Percentiles rank a stretch among this genome's conserved stretches.
These are phyloP conservation scores for Anguilla marmorata DNA, from an alignment of 2,797 vertebrate genomes.

Conservation along the genomic window DNA sequence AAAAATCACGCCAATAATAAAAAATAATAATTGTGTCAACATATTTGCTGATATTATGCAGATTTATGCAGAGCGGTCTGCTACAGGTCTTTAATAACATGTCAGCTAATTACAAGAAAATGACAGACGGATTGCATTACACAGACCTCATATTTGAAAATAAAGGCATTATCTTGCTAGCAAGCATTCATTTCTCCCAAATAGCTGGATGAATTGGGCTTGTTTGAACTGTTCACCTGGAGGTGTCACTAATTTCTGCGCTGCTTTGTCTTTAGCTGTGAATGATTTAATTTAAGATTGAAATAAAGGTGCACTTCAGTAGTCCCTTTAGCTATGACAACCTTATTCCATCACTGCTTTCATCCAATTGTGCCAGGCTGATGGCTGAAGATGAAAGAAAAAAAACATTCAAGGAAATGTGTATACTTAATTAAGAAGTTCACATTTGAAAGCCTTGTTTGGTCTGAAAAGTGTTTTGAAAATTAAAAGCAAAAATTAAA, in stretches of 20 bases:
- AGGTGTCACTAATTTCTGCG: too few relatives aligned
- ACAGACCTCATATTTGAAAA: neutral
- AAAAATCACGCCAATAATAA: neutral
- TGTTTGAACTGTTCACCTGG: neutral
- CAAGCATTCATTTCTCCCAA: neutral
- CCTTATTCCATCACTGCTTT: neutral
- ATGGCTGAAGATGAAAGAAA: neutral
- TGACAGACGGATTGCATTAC: neutral
- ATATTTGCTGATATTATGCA: conserved; percentile 24
- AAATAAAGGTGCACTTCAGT: neutral
- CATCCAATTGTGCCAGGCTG: neutral
- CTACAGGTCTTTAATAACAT: conserved; percentile 30
- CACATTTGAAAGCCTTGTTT: neutral
- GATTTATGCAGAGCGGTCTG: conserved; percentile 18
- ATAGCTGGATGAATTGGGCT: neutral
- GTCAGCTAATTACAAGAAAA: conserved; percentile 27
- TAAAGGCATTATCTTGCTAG: neutral
- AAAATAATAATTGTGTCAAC: conserved; percentile 20
- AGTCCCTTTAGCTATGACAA: neutral
- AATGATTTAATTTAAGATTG: neutral
- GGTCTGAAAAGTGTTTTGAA: neutral
- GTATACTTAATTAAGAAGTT: neutral
- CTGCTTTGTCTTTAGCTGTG: neutral
- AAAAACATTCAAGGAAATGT: neutral
- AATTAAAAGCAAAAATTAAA: neutral